Conservation (phyloP, 1,140 invertebrate species). For the Centruroides vittatus region DNA sequence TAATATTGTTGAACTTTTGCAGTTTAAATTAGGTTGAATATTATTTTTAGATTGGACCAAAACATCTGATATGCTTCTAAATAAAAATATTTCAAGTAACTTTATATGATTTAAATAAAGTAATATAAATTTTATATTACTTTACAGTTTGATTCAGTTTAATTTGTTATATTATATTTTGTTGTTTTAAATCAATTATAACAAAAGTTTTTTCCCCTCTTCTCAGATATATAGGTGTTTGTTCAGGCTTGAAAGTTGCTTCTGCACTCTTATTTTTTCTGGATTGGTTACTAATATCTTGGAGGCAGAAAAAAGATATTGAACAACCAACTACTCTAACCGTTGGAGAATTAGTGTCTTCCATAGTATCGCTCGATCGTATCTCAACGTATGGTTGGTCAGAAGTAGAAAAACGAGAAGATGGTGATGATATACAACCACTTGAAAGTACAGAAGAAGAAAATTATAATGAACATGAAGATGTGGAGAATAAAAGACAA, state of each 20-base stretch:
- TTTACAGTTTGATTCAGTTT: too few species aligned
- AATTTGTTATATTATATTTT: too few species aligned
- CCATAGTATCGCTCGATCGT: slow-evolving; percentile 64
- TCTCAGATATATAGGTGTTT: slow-evolving; percentile 68
- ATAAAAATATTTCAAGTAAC: too few species aligned
- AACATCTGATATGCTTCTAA: too few species aligned
- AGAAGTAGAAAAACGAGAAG: slow-evolving; percentile 2
- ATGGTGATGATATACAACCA: slow-evolving; percentile 12
- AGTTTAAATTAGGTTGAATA: too few species aligned
- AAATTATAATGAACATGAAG: too few species aligned
- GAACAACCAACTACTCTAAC: slow-evolving; percentile 43
- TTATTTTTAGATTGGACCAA: too few species aligned
- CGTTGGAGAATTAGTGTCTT: slow-evolving; percentile 62
- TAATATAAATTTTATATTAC: too few species aligned
- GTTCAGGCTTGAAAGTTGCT: slow-evolving; percentile 76
- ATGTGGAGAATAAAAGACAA: slow-evolving; percentile 1
- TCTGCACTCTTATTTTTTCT: slow-evolving; percentile 69
- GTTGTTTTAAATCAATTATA: too few species aligned
- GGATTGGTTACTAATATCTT: slow-evolving; percentile 75
- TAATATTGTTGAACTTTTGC: too few species aligned
- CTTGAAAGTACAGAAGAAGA: slow-evolving; percentile 5
- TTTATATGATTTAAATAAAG: too few species aligned
- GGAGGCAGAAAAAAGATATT: slow-evolving; percentile 54
- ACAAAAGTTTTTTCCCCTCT: background rate
- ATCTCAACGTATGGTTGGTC: slow-evolving; percentile 17